Base-by-base conservation (phyloP, 2,797 vertebrate species). In the Amphiprion clarkii region DNA sequence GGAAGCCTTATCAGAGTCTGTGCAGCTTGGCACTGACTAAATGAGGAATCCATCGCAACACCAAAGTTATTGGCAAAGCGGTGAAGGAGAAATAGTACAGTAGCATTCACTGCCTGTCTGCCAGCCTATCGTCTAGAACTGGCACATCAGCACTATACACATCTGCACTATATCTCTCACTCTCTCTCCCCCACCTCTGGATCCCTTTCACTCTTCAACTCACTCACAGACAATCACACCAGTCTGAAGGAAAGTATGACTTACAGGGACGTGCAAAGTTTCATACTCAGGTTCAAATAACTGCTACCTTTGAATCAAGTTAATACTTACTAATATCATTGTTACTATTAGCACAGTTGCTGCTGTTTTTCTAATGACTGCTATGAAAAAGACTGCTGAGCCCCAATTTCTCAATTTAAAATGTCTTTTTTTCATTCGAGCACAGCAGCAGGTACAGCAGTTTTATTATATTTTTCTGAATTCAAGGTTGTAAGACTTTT, bases 21-120 rank as follows among this genome's bases (percentile, higher is more conserved):
- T 85, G 91, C 89, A 92, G 90, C 92, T 90, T 87, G 88, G 83
- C 76, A 81, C 70, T 17, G 61, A 84, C 84, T 82, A 89, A 91
- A 92, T 86, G 90, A 90, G 91, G 85, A 89, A 83, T 74, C 82
- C 78, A 68, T 73, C 65, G 85, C 77, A 71, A 83, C 81, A 89
- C 82, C 73, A 79, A 86, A 78, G 77, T 84, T 90, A 89, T 81
- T 88, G 88, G 87, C 83, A 80, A 74, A 79, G 85, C 80, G 76
- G 74, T 76, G 77, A 86, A 86, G 87, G 79, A 88, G 88, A 87
- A 88, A 89, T 81, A 81, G 84, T 81, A 76, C 67, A 86, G 81
- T 75, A 81, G 72, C 75, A 70, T 77, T 83, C 84, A 77, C 61
- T 60, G 78, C 39, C 78, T 83, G 72, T 81, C 73, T 67, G 76